Percentiles rank a stretch among this genome's conserved stretches.
Conservation (phyloP, 2,113 vertebrate species). For the Eira barbara region DNA sequence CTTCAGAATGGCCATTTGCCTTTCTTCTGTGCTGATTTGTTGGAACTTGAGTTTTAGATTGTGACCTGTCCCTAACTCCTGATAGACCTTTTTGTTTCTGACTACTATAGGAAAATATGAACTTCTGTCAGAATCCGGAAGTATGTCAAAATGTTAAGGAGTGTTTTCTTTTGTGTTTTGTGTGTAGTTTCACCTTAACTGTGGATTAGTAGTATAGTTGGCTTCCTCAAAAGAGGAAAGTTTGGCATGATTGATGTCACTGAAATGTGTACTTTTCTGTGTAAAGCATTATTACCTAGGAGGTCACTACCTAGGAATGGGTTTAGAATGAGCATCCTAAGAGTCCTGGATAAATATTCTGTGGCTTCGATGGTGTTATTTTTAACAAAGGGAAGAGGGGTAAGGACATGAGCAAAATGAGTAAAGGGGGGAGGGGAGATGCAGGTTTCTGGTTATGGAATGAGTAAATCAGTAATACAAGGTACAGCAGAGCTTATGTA, state of each 20-base stretch:
- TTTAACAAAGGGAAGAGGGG: neutral
- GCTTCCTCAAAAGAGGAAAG: neutral
- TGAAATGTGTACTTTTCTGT: neutral
- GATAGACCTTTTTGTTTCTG: neutral
- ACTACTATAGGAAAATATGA: neutral
- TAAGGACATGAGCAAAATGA: neutral
- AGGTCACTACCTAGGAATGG: neutral
- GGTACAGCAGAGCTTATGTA: neutral
- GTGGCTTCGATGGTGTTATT: neutral
- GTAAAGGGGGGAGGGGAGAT: neutral
- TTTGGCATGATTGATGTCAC: neutral
- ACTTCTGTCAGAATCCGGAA: neutral
- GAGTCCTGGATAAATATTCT: neutral
- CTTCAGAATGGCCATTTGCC: neutral
- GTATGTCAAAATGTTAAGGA: neutral
- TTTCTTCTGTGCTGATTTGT: neutral
- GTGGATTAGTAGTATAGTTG: rapidly evolving
- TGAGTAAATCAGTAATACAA: neutral
- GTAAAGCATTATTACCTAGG: neutral
- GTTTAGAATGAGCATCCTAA: neutral
- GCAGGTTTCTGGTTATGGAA: neutral
- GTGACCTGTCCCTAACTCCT: neutral
- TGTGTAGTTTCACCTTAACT: neutral
- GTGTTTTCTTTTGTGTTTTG: neutral
- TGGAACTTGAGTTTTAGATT: neutral